A percentile compares a stretch with the other conserved stretches of the same genome.
Evolutionary conservation across 2,113 vertebrate genomes (phyloP).

Genomic region (Tychaedon coryphoeus): DNA sequence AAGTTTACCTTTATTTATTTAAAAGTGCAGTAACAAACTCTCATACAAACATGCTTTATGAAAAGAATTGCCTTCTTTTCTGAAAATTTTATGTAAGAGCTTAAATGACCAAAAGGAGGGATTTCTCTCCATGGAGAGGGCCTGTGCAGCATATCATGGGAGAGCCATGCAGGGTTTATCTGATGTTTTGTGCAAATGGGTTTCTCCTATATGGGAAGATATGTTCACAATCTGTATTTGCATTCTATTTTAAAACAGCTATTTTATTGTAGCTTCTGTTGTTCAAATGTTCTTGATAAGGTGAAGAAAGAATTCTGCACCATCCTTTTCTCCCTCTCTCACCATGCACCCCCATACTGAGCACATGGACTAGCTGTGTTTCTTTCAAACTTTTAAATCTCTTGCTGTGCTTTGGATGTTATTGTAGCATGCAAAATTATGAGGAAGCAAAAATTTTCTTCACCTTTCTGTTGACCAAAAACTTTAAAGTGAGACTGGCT

Average conservation of each 20-base stretch:
- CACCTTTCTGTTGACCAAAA: not conserved
- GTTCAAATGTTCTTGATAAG: not conserved
- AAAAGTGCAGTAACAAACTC: not conserved
- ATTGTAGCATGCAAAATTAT: not conserved
- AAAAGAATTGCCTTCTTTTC: not conserved
- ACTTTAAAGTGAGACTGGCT: not conserved
- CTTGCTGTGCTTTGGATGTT: not conserved
- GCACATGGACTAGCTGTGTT: rapidly evolving
- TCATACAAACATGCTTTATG: not conserved
- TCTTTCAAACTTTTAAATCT: not conserved
- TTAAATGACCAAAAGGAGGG: not conserved
- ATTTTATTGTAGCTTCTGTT: not conserved
- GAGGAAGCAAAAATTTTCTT: not conserved
- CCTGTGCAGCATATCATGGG: not conserved
- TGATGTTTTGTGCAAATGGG: not conserved
- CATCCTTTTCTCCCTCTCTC: not conserved
- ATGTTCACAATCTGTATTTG: not conserved
- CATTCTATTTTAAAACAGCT: not conserved
- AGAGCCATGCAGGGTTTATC: not conserved
- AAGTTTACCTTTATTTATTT: not conserved
- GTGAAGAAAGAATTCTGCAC: not conserved
- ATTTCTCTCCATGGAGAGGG: not conserved
- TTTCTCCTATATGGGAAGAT: not conserved
- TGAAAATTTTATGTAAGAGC: not conserved
- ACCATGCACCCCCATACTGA: not conserved